A percentile compares a stretch with the other conserved stretches of the same genome.
These are phyloP conservation scores for Ctenodactylus gundi DNA, from an alignment of 2,113 vertebrate species.

Conservation along the genomic window DNA sequence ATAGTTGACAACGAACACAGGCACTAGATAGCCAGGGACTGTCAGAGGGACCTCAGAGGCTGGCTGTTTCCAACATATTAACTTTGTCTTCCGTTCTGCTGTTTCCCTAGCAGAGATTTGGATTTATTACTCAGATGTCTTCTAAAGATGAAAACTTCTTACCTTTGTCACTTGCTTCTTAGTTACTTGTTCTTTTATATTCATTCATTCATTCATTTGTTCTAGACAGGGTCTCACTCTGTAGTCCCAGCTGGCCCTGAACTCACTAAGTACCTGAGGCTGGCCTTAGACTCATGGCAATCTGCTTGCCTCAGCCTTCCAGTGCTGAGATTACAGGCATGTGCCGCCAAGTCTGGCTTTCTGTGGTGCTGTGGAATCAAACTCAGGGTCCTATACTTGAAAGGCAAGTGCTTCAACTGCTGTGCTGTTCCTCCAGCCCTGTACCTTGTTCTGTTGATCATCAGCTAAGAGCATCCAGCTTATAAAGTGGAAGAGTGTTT, in stretches of 20 bases:
- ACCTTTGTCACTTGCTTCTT: background rate
- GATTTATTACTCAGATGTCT: background rate
- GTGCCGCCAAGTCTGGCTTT: too few relatives aligned
- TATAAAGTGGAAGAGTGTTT: background rate
- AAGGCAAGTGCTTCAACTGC: too few relatives aligned
- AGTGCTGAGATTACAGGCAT: too few relatives aligned
- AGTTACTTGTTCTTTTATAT: background rate
- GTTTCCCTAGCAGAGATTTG: background rate
- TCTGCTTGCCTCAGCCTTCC: too few relatives aligned
- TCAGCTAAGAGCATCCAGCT: background rate
- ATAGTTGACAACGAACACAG: background rate
- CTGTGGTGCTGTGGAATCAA: too few relatives aligned
- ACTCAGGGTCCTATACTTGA: too few relatives aligned
- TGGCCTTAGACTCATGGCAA: too few relatives aligned
- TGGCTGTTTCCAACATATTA: background rate
- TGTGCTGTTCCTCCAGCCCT: too few relatives aligned
- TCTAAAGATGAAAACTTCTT: background rate
- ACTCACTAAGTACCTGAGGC: too few relatives aligned
- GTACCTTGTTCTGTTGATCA: background rate
- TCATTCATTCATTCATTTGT: too few relatives aligned
- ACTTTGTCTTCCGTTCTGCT: background rate
- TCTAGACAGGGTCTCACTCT: too few relatives aligned
- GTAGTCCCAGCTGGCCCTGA: too few relatives aligned
- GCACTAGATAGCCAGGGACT: background rate
- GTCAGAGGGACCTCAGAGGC: background rate